Evolutionary conservation across 2,797 vertebrate genomes (phyloP), one percentile per base, ranked within the genome.

Genomic region (Nothura maculosa): DNA sequence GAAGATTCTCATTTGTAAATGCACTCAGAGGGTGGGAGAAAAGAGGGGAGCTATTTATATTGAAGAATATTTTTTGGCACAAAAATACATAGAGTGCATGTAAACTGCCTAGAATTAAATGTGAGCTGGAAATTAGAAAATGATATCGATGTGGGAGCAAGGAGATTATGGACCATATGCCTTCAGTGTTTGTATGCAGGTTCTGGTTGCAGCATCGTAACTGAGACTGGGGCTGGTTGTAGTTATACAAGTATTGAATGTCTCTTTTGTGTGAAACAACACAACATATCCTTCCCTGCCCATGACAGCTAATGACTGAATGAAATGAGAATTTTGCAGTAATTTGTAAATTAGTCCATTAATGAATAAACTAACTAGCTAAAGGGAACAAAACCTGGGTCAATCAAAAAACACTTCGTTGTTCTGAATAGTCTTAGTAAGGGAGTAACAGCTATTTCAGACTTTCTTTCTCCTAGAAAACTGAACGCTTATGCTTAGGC

Each of bases 21-120:
- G 73, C 52, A n/a, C 72, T 50, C 2, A 3, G 67, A 0, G 2
- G 21, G 80, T 92, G 67, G 80, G 80, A 93, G 74, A 82, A 81
- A 78, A 69, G 42, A 95, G 50, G 72, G 54, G 58, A 91, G 63
- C 22, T 94, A 18, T 92, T 94, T 93, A 60, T 91, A 70, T 27
- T 88, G 73, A 83, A 81, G 70, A 70, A 74, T 80, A 85, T 85
- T 91, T 87, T 69, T 69, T 92, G 81, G 76, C 69, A 85, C 70
- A 61, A 75, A 30, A 14, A n/a, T n/a, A n/a, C n/a, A n/a, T 32
- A 92, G 45, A 17, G 21, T 72, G 76, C 62, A 52, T 79, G 58
- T 24, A 27, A 15, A 62, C 55, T 89, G 62, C 40, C 58, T 68
- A 57, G 55, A 62, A 78, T 60, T 91, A 62, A 85, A 62, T 20